phyloP scores from a whole-genome alignment of 2,113 vertebrate genomes.

The Esox niger region DNA sequence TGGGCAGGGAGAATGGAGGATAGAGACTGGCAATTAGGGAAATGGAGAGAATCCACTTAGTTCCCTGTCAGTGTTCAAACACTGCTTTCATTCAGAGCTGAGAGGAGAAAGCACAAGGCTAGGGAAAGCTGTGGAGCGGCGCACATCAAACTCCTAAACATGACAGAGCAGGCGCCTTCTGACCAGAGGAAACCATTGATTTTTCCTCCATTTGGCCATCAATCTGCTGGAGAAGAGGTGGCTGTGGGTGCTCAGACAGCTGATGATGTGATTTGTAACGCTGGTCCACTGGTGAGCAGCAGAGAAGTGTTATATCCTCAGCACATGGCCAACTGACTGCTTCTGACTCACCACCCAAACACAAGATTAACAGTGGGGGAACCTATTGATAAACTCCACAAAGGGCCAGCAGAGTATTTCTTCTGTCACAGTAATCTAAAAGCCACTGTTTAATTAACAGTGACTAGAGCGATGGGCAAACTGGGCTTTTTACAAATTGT shows the following conservation, averaged over 20 bases:
- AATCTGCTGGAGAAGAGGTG: conserved; percentile 70
- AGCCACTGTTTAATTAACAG: conserved; percentile 43
- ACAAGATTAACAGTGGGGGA: conserved; percentile 63
- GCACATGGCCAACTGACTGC: conserved; percentile 51
- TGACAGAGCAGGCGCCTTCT: conserved; percentile 68
- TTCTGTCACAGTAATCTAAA: conserved; percentile 43
- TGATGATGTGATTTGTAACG: conserved; percentile 77
- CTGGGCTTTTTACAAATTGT: too few species aligned
- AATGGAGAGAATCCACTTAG: conserved; percentile 49
- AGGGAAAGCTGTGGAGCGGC: conserved; percentile 38
- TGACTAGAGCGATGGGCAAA: conserved; percentile 27
- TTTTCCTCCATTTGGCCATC: conserved; percentile 75
- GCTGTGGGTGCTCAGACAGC: conserved; percentile 64
- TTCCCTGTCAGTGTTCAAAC: conserved; percentile 57
- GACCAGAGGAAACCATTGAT: conserved; percentile 75
- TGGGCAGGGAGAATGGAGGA: conserved; percentile 29
- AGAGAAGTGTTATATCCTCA: conserved; percentile 61
- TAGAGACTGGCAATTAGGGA: conserved; percentile 46
- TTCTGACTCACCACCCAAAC: conserved; percentile 44
- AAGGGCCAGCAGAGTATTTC: conserved; percentile 40
- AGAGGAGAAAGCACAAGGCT: not conserved
- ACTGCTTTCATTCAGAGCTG: conserved; percentile 51
- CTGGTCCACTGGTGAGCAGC: conserved; percentile 53
- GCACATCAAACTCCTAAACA: conserved; percentile 71
- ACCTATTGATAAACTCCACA: conserved; percentile 64